Conservation (phyloP, 2,888 invertebrate genomes). For the Agriopis aurantiaria region DNA sequence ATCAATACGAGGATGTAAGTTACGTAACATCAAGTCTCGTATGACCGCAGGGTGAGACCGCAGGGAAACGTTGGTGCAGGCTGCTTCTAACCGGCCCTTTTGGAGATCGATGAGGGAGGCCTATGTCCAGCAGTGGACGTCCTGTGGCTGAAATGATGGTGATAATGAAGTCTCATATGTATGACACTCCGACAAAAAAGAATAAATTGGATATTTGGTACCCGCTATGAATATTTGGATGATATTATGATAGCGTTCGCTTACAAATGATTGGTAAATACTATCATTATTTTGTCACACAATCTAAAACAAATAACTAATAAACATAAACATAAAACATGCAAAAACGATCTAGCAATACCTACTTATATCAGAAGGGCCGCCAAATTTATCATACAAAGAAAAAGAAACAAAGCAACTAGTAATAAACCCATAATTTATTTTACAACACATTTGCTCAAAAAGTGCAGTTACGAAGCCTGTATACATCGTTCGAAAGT, state of each 20-base stretch:
- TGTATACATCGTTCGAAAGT: too few species aligned
- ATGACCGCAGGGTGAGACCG: not conserved
- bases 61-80: too few species aligned
- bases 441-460: too few species aligned
- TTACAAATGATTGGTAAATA: not conserved
- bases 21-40: not conserved
- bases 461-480: too few species aligned
- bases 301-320: not conserved
- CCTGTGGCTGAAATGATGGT: too few species aligned
- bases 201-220: not conserved
- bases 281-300: not conserved
- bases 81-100: too few species aligned
- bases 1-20: too few species aligned
- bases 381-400: not conserved
- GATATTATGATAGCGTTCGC: not conserved
- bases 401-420: conserved; percentile 13
- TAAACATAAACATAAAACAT: not conserved
- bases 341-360: not conserved
- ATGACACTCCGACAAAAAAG: not conserved
- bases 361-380: not conserved
- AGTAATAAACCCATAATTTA: conserved; percentile 22
- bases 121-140: too few species aligned
- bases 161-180: too few species aligned
- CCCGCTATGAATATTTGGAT: not conserved
- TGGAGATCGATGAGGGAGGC: too few species aligned